These are phyloP conservation scores for Acrocera orbiculus DNA, from an alignment of 2,888 invertebrate genomes.

Conservation along the genomic window DNA sequence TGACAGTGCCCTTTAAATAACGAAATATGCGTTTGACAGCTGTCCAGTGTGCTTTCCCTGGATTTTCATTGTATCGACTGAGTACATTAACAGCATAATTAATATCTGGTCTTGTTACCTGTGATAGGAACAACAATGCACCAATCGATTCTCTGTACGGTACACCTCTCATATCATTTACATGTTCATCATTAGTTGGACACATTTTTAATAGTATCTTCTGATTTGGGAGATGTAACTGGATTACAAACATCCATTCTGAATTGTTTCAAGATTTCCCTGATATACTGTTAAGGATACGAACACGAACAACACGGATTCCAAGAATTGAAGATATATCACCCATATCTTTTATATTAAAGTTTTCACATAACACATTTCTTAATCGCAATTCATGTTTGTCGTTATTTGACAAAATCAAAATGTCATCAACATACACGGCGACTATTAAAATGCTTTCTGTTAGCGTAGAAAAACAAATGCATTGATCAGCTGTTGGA, in stretches of 20 bases:
- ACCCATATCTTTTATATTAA: conserved; percentile 10
- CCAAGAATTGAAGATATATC: conserved; percentile 1
- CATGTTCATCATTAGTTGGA: conserved; percentile 7
- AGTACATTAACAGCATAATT: conserved; percentile 9
- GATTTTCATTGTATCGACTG: conserved; percentile 10
- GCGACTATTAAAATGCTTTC: conserved; percentile 9
- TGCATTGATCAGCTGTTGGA: no score
- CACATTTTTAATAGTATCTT: conserved; percentile 7
- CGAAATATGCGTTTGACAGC: conserved; percentile 15
- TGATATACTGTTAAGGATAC: conserved; percentile 2
- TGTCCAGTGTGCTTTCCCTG: conserved; percentile 11
- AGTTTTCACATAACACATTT: conserved; percentile 3
- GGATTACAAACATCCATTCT: conserved; percentile 9
- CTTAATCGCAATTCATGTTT: conserved; percentile 6
- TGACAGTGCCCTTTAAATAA: conserved; percentile 15
- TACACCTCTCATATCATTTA: conserved; percentile 6
- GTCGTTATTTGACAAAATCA: conserved; percentile 7
- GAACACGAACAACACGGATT: not conserved
- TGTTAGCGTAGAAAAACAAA: no score
- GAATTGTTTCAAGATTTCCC: conserved; percentile 6
- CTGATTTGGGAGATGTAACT: conserved; percentile 9
- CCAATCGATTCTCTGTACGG: conserved; percentile 8
- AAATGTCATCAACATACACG: conserved; percentile 10
- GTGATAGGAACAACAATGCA: no score
- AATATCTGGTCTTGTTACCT: conserved; percentile 11